A percentile compares a stretch with the other conserved stretches of the same genome.
phyloP scores from a whole-genome alignment of 2,888 invertebrate genomes.

The Eupithecia exiguata region DNA sequence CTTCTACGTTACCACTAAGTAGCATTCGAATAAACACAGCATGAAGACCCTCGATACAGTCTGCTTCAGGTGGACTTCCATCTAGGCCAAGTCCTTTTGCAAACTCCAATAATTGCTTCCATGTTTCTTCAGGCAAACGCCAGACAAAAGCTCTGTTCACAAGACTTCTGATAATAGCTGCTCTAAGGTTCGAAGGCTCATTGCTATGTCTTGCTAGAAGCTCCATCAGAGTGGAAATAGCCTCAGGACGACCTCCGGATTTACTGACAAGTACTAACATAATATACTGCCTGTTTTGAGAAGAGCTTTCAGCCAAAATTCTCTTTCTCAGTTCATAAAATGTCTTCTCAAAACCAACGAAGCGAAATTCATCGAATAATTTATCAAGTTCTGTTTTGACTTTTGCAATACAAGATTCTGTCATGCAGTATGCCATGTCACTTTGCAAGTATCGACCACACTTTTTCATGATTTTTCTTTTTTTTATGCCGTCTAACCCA shows the following conservation, averaged over 20 bases:
- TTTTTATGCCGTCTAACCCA: conserved; percentile 3
- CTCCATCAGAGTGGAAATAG: conserved; percentile 55
- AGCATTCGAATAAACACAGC: conserved; percentile 63
- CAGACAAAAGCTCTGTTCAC: conserved; percentile 64
- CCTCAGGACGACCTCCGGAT: conserved; percentile 58
- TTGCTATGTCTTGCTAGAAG: conserved; percentile 58
- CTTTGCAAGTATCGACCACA: background rate
- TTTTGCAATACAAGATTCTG: background rate
- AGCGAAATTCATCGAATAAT: conserved; percentile 65
- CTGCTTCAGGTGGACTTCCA: conserved; percentile 53
- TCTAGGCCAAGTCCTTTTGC: conserved; percentile 64
- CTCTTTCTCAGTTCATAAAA: conserved; percentile 59
- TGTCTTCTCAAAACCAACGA: conserved; percentile 58
- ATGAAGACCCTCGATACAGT: conserved; percentile 66
- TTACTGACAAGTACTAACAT: conserved; percentile 71
- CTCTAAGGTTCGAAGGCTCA: conserved; percentile 63
- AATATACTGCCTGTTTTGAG: conserved; percentile 63
- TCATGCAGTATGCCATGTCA: background rate
- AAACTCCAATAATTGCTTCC: conserved; percentile 60
- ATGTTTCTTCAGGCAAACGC: conserved; percentile 59
- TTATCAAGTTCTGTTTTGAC: conserved; percentile 50
- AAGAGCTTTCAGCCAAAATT: conserved; percentile 54
- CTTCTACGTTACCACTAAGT: conserved; percentile 37
- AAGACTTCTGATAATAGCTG: conserved; percentile 65
- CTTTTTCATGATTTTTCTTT: conserved; percentile 19